Base-by-base conservation (phyloP, 2,797 vertebrate species). In the Mormyrops attenuatus region DNA sequence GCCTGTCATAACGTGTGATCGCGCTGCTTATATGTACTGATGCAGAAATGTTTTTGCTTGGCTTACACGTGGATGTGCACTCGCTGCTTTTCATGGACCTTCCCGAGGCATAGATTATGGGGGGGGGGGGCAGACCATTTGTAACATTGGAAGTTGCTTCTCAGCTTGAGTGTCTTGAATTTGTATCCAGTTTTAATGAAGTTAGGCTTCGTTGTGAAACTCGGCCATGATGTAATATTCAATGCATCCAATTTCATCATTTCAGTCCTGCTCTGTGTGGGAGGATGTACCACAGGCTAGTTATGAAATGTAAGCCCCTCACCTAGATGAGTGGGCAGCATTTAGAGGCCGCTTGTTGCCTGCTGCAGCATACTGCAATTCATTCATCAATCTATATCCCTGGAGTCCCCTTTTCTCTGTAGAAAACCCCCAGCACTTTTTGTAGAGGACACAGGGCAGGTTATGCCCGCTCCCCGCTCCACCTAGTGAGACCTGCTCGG, bases 221-320 rank as follows among this genome's bases (percentile, higher is more conserved):
- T 84, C 44, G n/a, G 80, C 41, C 80, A 50, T 84, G 80, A 84
- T 84, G 80, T 84, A 84, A 84, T 84, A 49, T 49, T 49, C 44
- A 11, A 77, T 77, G 9, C 80, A 49, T 84, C 80, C 80, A 84
- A n/a, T 47, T 84, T 49, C 80, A 84, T 47, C 80, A 84, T 47
- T 50, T 84, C n/a, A 26, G 80, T 84, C 44, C 44, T 84, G 38
- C 44, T 84, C 44, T 22, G 22, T 84, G 80, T 84, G 80, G 80
- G 80, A 49, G 80, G 80, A 50, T 49, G 44, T 49, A 84, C 44
- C 80, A 47, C 44, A 22, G 44, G 80, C 80, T 49, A 9, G 80
- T 84, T 84, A 84, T 84, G 80, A 84, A 84, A 84, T 84, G 8
- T 47, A 84, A 84, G 15, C 80, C 69, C 69, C 80, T 47, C 80